Percentiles rank a stretch among this genome's conserved stretches.
phyloP scores from a whole-genome alignment of 2,888 invertebrate genomes.

The Brenthis ino region DNA sequence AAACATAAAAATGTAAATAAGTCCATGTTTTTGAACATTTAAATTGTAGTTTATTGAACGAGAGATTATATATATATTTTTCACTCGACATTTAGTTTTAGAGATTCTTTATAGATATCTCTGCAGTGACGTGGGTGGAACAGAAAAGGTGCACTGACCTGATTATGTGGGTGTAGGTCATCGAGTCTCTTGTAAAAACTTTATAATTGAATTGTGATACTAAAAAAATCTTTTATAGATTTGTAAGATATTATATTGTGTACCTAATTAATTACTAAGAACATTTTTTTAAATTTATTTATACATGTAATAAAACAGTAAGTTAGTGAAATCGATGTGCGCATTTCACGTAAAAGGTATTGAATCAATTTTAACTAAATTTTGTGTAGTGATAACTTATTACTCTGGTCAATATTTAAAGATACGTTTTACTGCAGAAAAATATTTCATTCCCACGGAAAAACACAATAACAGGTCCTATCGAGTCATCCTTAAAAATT shows the following conservation, averaged over 20 bases:
- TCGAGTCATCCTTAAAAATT: too few species aligned
- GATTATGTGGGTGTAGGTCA: conserved; percentile 18
- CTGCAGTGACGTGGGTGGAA: conserved; percentile 6
- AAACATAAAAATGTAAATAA: conserved; percentile 15
- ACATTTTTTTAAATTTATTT: too few species aligned
- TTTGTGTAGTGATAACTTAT: too few species aligned
- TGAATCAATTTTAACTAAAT: too few species aligned
- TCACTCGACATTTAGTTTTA: neutral
- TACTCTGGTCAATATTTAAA: too few species aligned
- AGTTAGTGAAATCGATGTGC: too few species aligned
- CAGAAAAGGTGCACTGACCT: conserved; percentile 12
- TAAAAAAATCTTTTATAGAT: conserved; percentile 5
- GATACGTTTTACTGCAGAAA: too few species aligned
- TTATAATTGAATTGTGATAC: conserved; percentile 1
- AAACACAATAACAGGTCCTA: too few species aligned
- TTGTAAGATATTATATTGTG: conserved; percentile 2
- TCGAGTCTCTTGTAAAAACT: conserved; percentile 6
- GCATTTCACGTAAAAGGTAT: too few species aligned
- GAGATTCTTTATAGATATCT: conserved; percentile 9
- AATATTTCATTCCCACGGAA: too few species aligned
- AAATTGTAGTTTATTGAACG: conserved; percentile 4
- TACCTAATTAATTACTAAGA: neutral
- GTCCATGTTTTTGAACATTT: conserved; percentile 16
- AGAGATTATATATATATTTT: conserved; percentile 1
- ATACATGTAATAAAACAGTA: too few species aligned